Conservation (phyloP, 1,140 invertebrate species). For the Euwallacea similis region DNA sequence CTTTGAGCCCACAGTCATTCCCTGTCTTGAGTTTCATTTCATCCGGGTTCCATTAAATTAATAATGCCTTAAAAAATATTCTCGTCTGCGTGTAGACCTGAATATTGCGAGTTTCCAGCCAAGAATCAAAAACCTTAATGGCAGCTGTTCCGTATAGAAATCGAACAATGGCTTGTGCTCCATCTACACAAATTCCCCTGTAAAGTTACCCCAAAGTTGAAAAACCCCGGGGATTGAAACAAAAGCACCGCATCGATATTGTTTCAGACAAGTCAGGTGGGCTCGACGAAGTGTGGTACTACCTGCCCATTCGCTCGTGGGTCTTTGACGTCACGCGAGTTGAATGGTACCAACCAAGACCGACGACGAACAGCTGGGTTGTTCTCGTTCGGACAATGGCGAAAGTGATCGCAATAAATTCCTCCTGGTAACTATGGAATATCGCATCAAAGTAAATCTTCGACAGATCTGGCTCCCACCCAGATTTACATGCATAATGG, state of each 20-base stretch:
- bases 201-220: slow-evolving; percentile 7
- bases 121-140: too few relatives aligned
- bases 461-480: slow-evolving; percentile 11
- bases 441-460: slow-evolving; percentile 11
- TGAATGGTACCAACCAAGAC: slow-evolving; percentile 8
- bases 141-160: too few relatives aligned
- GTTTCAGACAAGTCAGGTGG: slow-evolving; percentile 14
- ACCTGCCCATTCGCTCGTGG: slow-evolving; percentile 10
- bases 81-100: too few relatives aligned
- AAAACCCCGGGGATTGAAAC: slow-evolving; percentile 5
- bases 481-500: slow-evolving; percentile 21
- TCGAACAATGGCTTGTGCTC: too few relatives aligned
- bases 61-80: too few relatives aligned
- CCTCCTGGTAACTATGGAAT: too few relatives aligned
- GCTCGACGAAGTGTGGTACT: background rate
- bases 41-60: too few relatives aligned
- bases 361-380: background rate
- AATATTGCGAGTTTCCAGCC: too few relatives aligned
- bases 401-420: background rate
- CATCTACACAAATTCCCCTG: background rate
- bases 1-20: too few relatives aligned
- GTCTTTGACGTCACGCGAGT: slow-evolving; percentile 8
- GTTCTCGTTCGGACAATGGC: slow-evolving; percentile 1
- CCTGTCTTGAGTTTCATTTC: too few relatives aligned
- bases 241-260: slow-evolving; percentile 9